A percentile compares a stretch with the other conserved stretches of the same genome.
Conservation (phyloP, 2,888 invertebrate species). For the Syrista parreyssii region DNA sequence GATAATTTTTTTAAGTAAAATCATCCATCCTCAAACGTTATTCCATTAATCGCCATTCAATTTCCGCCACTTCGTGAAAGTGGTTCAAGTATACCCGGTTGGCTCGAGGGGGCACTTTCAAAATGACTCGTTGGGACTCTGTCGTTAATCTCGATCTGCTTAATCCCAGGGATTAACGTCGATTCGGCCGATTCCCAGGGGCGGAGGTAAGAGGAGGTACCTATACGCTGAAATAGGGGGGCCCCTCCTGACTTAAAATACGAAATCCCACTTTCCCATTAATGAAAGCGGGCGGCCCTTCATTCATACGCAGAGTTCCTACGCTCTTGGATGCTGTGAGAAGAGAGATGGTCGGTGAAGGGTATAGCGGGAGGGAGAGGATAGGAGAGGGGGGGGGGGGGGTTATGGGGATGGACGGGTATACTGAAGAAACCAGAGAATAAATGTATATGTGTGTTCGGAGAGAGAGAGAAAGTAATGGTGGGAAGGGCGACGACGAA, state of each 20-base stretch:
- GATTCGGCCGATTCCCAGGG: not conserved
- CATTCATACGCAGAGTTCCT: conserved; percentile 34
- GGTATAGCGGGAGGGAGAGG: not conserved
- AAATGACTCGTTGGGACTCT: not conserved
- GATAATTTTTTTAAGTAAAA: not conserved
- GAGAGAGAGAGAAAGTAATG: conserved; percentile 9
- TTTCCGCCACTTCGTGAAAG: not conserved
- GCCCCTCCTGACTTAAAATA: conserved; percentile 52
- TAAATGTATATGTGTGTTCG: not conserved
- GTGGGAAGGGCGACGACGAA: conserved; percentile 31
- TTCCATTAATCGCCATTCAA: not conserved
- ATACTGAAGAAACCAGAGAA: conserved; percentile 7
- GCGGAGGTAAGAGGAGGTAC: not conserved
- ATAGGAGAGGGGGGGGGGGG: conserved; percentile 10
- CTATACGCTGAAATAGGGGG: not conserved
- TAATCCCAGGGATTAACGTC: not conserved
- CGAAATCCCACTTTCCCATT: conserved; percentile 61
- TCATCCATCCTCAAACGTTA: not conserved
- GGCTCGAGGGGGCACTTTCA: not conserved
- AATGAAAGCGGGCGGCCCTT: conserved; percentile 56
- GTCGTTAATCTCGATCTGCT: not conserved
- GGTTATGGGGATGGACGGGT: conserved; percentile 13
- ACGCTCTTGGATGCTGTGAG: conserved; percentile 26
- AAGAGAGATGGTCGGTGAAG: not conserved
- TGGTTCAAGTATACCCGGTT: not conserved